Evolutionary conservation across 2,797 vertebrate species (phyloP).

Genomic region (Parauchenoglanis punctatus): DNA sequence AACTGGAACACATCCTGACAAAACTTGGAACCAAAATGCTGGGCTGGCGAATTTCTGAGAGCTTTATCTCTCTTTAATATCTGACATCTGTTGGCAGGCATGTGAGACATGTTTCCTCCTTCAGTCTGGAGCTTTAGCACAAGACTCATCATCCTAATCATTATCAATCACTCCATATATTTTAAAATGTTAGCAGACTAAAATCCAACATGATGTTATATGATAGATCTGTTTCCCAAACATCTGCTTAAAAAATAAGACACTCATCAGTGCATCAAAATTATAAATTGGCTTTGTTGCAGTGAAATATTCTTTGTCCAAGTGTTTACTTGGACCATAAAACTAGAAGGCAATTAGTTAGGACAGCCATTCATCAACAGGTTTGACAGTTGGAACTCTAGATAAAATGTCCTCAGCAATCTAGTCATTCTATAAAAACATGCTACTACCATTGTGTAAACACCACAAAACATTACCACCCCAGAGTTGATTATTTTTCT

Average conservation of each 20-base stretch:
- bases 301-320: background rate
- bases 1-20: constrained; percentile 51
- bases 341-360: background rate
- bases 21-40: constrained; percentile 45
- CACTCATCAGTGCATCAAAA: constrained; percentile 16
- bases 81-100: constrained; percentile 8
- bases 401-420: background rate
- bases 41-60: constrained; percentile 33
- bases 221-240: background rate
- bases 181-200: constrained; percentile 1
- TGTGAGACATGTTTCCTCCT: constrained; percentile 17
- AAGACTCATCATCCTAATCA: constrained; percentile 1
- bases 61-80: constrained; percentile 42
- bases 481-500: background rate
- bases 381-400: background rate
- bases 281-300: background rate
- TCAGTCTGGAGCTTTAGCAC: background rate
- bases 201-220: constrained; percentile 14
- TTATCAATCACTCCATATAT: constrained; percentile 4
- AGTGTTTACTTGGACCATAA: background rate
- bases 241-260: constrained; percentile 9
- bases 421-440: constrained; percentile 4
- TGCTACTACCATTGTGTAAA: background rate
- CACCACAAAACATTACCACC: background rate
- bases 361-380: background rate